A percentile compares a stretch with the other conserved stretches of the same genome.
Conservation (phyloP, 2,113 vertebrate species). For the Numenius arquata region DNA sequence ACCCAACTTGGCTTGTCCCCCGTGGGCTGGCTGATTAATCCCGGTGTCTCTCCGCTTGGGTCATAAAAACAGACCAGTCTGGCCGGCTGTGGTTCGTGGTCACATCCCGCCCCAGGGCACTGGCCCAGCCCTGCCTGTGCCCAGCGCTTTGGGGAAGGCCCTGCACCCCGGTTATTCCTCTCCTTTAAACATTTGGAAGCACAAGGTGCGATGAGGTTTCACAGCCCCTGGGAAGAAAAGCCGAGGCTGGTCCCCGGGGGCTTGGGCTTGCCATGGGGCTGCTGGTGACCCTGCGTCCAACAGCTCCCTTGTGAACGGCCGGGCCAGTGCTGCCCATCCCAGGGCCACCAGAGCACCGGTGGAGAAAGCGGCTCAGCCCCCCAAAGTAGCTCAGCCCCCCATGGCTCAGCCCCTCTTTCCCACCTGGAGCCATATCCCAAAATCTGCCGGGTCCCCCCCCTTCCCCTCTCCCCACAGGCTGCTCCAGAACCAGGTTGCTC, state of each 20-base stretch:
- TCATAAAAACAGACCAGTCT: background rate
- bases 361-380: background rate
- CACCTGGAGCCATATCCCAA: background rate
- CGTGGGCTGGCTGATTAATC: background rate
- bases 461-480: background rate
- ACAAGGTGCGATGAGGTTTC: fast-evolving
- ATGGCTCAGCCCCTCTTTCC: background rate
- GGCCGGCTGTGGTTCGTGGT: background rate
- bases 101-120: background rate
- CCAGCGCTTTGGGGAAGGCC: background rate
- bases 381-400: too few relatives aligned
- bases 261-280: background rate
- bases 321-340: background rate
- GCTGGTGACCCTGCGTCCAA: fast-evolving
- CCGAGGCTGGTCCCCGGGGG: fast-evolving
- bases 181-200: background rate
- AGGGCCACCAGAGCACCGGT: background rate
- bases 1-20: background rate
- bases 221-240: background rate
- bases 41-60: background rate
- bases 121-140: background rate
- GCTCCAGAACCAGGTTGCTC: background rate
- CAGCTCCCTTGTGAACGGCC: background rate
- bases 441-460: background rate
- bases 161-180: fast-evolving